Evolutionary conservation across 2,113 vertebrate species (phyloP).

Genomic region (Oryzias javanicus): DNA sequence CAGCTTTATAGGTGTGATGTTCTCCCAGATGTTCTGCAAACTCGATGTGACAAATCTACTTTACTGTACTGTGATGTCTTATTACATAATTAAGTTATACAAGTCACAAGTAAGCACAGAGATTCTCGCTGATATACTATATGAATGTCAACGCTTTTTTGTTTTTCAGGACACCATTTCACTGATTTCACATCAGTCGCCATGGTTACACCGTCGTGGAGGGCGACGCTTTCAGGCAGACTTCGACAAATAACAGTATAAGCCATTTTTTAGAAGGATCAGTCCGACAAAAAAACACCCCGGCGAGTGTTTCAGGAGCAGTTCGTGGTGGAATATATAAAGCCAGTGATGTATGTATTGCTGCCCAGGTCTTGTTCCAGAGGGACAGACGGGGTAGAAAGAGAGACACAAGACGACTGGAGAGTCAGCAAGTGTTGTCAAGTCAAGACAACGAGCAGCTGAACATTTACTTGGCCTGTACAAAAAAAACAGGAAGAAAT

Average conservation of each 20-base stretch:
- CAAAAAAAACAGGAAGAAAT: constrained; percentile 1
- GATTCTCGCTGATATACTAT: constrained; percentile 46
- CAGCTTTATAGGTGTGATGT: constrained; percentile 14
- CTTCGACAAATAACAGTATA: constrained; percentile 68
- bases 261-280: constrained; percentile 52
- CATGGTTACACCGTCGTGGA: constrained; percentile 38
- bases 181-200: constrained; percentile 51
- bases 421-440: constrained; percentile 52
- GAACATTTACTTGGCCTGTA: constrained; percentile 71
- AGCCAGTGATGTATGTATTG: constrained; percentile 68
- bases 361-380: constrained; percentile 64
- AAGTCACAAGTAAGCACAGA: constrained; percentile 60
- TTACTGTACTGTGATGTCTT: constrained; percentile 33
- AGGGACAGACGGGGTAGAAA: constrained; percentile 57
- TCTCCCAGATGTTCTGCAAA: constrained; percentile 27
- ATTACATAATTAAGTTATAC: constrained; percentile 54
- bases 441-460: constrained; percentile 49
- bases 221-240: constrained; percentile 58
- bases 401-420: constrained; percentile 68
- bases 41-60: constrained; percentile 24
- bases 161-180: constrained; percentile 33
- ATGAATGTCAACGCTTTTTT: constrained; percentile 51
- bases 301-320: constrained; percentile 39
- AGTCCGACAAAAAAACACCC: constrained; percentile 57
- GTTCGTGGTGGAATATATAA: constrained; percentile 61